These are phyloP conservation scores for Augochlora pura DNA, from an alignment of 1,140 invertebrate genomes.

Conservation along the genomic window DNA sequence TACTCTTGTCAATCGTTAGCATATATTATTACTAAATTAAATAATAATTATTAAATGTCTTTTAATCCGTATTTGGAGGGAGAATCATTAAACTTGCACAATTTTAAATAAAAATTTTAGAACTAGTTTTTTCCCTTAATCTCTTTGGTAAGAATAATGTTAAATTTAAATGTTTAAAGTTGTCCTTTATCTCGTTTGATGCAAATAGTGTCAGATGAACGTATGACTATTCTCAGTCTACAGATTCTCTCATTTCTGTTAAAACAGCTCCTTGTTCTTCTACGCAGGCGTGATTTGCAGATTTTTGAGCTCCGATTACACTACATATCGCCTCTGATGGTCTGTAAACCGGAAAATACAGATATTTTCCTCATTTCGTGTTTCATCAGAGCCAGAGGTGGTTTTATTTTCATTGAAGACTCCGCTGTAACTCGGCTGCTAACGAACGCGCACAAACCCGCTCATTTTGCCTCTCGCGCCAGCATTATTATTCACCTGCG, in stretches of 20 bases:
- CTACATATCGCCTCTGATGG: constrained; percentile 11
- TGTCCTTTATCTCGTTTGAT: too few relatives aligned
- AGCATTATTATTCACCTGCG: constrained; percentile 35
- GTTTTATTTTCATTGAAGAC: constrained; percentile 33
- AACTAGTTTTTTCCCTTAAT: too few relatives aligned
- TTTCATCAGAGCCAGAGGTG: not conserved
- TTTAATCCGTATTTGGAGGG: too few relatives aligned
- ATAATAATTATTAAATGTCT: too few relatives aligned
- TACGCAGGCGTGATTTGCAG: not conserved
- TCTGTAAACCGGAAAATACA: constrained; percentile 33
- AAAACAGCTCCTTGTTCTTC: not conserved
- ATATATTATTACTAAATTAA: too few relatives aligned
- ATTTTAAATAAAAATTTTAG: too few relatives aligned
- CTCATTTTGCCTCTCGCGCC: not conserved
- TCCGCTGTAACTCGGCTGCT: constrained; percentile 9
- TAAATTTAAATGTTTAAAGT: too few relatives aligned
- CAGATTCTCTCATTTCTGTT: not conserved
- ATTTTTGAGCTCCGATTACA: constrained; percentile 15
- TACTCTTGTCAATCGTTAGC: too few relatives aligned
- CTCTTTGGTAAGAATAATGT: too few relatives aligned
- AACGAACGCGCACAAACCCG: not conserved
- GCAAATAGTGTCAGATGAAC: too few relatives aligned
- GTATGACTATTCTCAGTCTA: too few relatives aligned
- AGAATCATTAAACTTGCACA: too few relatives aligned
- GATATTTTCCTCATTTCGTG: constrained; percentile 5